Percentiles rank a stretch among this genome's conserved stretches.
These are phyloP conservation scores for Zapornia atra DNA, from an alignment of 2,113 vertebrate genomes.

Conservation along the genomic window DNA sequence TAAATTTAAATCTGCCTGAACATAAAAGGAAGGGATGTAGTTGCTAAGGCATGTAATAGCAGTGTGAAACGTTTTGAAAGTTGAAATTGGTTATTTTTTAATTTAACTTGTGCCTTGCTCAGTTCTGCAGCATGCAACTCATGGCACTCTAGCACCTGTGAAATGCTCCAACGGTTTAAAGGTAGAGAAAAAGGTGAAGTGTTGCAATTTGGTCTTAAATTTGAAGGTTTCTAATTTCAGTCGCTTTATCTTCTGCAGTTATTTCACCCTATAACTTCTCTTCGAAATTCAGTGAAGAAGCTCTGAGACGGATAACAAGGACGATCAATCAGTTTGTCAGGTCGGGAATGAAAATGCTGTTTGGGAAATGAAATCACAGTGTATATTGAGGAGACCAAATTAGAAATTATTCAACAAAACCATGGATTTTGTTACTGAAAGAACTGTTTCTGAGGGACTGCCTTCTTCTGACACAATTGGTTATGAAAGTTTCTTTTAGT, in stretches of 20 bases:
- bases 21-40: not conserved
- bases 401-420: not conserved
- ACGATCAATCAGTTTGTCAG: constrained; percentile 19
- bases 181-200: not conserved
- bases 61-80: not conserved
- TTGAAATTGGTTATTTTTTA: not conserved
- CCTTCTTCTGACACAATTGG: not conserved
- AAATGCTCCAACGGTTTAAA: not conserved
- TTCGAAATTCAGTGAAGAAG: not conserved
- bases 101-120: not conserved
- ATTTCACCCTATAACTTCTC: not conserved
- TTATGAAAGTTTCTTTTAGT: not conserved
- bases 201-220: not conserved
- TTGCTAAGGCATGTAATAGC: not conserved
- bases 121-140: not conserved
- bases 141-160: not conserved
- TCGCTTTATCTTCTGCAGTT: not conserved
- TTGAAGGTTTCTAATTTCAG: not conserved
- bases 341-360: not conserved
- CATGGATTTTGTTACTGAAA: not conserved
- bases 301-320: not conserved
- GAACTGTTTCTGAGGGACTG: not conserved
- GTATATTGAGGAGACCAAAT: not conserved
- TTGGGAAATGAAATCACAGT: not conserved
- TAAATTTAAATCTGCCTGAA: not conserved